Base-by-base conservation (phyloP, 2,888 invertebrate species). In the Cheilosia grossa region DNA sequence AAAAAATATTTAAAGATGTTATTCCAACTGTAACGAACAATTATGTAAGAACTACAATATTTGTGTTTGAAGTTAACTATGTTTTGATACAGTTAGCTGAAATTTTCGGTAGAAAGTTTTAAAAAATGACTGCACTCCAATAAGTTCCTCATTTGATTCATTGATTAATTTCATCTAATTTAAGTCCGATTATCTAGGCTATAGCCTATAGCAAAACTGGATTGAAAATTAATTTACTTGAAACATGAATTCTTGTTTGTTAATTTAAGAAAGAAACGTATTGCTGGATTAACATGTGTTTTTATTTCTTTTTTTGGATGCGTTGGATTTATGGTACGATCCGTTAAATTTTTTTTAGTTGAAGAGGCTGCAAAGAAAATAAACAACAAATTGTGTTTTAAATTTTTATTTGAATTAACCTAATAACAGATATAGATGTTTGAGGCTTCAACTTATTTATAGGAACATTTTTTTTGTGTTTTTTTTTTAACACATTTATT, bases 341-440 rank as follows among this genome's bases (percentile, higher is more conserved):
- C 59, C 59, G 37, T 9, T 44, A 5, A 40, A 30, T 67, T 17
- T 67, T 15, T 24, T 54, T 27, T 47, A 59, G 53, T 42, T 53
- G 44, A 44, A 58, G n/a, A 42, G n/a, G 30, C 74, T 67, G 74
- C 56, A 81, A 74, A 61, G 80, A 81, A 81, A 81, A 69, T 74
- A 81, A 75, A 74, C 30, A 74, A n/a, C 67, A 67, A 7, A 66
- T 61, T 40, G 49, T 47, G 53, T 67, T 61, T 73, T 73, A 37
- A n/a, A n/a, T n/a, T 10, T 37, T 4, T 3, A 37, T 37, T 37
- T 13, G 10, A 37, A 13, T 13, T 40, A n/a, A 59, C 13, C 9
- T 37, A 7, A 37, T 37, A n/a, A 5, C 0, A 7, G 0, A 27
- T 59, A 21, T 21, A 21, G 21, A 21, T 21, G 21, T 21, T 21